These are phyloP conservation scores for Ferrisia virgata DNA, from an alignment of 2,888 invertebrate species.

Conservation along the genomic window DNA sequence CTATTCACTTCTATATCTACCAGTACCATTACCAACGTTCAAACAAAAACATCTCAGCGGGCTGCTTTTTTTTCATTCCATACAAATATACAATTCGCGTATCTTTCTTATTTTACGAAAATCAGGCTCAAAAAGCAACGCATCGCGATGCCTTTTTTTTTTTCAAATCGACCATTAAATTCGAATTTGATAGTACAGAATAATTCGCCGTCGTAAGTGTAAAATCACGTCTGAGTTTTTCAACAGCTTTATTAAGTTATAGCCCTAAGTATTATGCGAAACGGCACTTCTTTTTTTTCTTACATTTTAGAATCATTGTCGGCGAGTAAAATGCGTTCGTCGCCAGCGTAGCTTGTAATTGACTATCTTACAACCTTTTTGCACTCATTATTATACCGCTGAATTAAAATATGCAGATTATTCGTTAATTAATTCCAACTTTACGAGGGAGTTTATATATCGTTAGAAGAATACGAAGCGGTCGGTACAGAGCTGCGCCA, in stretches of 20 bases:
- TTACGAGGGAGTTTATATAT: slow-evolving; percentile 13
- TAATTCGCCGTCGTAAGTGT: background rate
- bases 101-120: no score
- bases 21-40: no score
- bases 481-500: background rate
- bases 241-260: background rate
- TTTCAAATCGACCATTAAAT: background rate
- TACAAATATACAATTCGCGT: no score
- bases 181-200: background rate
- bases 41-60: no score
- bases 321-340: background rate
- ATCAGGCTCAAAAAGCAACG: background rate
- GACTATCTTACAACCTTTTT: slow-evolving; percentile 43
- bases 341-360: slow-evolving; percentile 18
- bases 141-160: background rate
- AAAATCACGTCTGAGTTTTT: background rate
- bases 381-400: slow-evolving; percentile 34
- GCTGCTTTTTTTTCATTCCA: no score
- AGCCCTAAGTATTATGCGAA: slow-evolving; percentile 7
- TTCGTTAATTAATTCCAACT: slow-evolving; percentile 42
- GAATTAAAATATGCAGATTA: slow-evolving; percentile 43
- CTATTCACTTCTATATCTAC: no score
- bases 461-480: background rate
- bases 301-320: slow-evolving; percentile 5
- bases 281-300: background rate